phyloP scores from a whole-genome alignment of 1,140 invertebrate species.

The Physella acuta region DNA sequence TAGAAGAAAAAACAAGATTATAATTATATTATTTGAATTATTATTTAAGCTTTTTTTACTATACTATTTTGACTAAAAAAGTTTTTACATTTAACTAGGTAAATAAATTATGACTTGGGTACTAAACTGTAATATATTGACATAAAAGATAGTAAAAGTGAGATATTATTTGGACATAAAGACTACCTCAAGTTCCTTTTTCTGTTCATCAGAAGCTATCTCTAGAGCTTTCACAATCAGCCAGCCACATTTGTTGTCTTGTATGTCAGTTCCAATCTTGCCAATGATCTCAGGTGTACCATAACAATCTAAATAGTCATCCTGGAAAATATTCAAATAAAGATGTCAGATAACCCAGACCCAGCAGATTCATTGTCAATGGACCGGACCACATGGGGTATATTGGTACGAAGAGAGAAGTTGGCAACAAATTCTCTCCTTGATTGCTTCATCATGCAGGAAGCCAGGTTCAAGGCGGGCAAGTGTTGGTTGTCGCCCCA shows the following conservation, averaged over 20 bases:
- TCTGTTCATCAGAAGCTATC: conserved; percentile 71
- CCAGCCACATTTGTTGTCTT: conserved; percentile 96
- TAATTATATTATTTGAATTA: no score
- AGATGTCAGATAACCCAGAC: background rate
- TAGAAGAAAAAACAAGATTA: no score
- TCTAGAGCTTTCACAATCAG: conserved; percentile 85
- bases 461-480: background rate
- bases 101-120: no score
- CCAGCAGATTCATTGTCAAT: background rate
- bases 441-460: background rate
- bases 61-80: no score
- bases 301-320: conserved; percentile 94
- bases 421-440: background rate
- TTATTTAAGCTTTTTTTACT: no score
- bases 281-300: conserved; percentile 82
- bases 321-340: conserved; percentile 51
- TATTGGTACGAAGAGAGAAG: background rate
- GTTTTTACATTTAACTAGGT: no score
- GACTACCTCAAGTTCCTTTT: conserved; percentile 70
- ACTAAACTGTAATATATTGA: no score
- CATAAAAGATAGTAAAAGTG: no score
- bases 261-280: conserved; percentile 89
- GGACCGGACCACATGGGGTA: background rate
- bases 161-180: no score
- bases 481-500: background rate